Evolutionary conservation across 2,888 invertebrate genomes (phyloP).

Genomic region (Halictus quadricinctus): DNA sequence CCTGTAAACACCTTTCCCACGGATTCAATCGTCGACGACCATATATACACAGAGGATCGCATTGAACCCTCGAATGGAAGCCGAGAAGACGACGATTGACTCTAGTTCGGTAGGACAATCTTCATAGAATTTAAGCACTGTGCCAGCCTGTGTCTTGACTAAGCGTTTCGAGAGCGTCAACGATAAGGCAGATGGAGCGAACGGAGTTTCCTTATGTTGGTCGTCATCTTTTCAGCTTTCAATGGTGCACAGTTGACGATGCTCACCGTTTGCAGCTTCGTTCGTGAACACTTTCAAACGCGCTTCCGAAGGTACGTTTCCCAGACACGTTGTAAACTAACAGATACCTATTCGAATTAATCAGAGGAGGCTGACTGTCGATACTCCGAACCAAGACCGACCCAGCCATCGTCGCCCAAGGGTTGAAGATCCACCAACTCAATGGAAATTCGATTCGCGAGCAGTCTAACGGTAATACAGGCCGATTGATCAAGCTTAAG

Average conservation of each 20-base stretch:
- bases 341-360: neutral
- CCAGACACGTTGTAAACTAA: neutral
- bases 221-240: neutral
- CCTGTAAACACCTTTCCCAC: neutral
- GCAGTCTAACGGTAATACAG: conserved; percentile 40
- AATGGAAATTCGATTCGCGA: conserved; percentile 30
- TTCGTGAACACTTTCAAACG: neutral
- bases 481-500: conserved; percentile 47
- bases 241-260: neutral
- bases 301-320: neutral
- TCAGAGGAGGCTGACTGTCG: neutral
- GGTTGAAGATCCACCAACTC: conserved; percentile 36
- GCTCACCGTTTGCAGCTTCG: neutral
- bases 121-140: neutral
- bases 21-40: conserved; percentile 24
- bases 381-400: neutral
- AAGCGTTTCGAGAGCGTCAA: too few relatives aligned
- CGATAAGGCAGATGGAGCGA: too few relatives aligned
- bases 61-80: conserved; percentile 2
- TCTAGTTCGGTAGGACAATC: neutral
- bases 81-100: neutral
- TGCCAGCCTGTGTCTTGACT: too few relatives aligned
- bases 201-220: neutral
- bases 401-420: neutral
- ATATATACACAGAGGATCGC: conserved; percentile 29